These are phyloP conservation scores for Drosophila pseudoobscura DNA, from an alignment of 1,140 invertebrate species.

Conservation along the genomic window DNA sequence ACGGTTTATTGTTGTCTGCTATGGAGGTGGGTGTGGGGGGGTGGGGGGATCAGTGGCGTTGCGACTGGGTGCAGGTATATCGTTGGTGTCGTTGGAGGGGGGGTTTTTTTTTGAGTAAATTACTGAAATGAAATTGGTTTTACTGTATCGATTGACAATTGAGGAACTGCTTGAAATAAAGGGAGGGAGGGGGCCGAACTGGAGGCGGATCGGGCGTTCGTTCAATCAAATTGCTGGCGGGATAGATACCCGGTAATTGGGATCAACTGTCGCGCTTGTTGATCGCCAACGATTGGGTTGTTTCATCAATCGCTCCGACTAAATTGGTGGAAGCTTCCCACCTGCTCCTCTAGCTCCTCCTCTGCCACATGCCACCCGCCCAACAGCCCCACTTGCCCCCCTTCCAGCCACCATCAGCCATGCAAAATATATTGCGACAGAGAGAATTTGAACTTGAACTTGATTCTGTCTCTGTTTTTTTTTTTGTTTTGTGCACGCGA, in stretches of 20 bases:
- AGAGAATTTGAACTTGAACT: conserved; percentile 61
- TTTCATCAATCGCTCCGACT: conserved; percentile 8
- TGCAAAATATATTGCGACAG: conserved; percentile 15
- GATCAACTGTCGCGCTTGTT: conserved; percentile 47
- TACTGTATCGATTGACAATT: conserved; percentile 65
- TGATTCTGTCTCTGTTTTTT: conserved; percentile 11
- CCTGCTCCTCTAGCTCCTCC: neutral
- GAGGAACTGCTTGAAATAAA: conserved; percentile 29
- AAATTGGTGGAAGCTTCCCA: conserved; percentile 22
- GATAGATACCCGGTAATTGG: conserved; percentile 46
- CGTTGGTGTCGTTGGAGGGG: conserved; percentile 21
- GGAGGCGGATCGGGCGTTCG: neutral
- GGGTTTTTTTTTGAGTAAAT: conserved; percentile 40
- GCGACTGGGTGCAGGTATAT: neutral
- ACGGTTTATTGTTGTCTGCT: conserved; percentile 10
- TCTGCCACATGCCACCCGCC: neutral
- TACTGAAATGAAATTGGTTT: conserved; percentile 61
- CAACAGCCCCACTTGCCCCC: too few species aligned
- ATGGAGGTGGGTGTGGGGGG: conserved; percentile 2
- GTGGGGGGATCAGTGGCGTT: conserved; percentile 32
- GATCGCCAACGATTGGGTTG: conserved; percentile 29
- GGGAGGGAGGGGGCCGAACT: neutral
- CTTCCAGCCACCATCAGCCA: neutral
- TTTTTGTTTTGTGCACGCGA: conserved; percentile 32
- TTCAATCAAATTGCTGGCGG: conserved; percentile 59